Conservation (phyloP, 2,888 invertebrate genomes). For the Lithosia quadra region DNA sequence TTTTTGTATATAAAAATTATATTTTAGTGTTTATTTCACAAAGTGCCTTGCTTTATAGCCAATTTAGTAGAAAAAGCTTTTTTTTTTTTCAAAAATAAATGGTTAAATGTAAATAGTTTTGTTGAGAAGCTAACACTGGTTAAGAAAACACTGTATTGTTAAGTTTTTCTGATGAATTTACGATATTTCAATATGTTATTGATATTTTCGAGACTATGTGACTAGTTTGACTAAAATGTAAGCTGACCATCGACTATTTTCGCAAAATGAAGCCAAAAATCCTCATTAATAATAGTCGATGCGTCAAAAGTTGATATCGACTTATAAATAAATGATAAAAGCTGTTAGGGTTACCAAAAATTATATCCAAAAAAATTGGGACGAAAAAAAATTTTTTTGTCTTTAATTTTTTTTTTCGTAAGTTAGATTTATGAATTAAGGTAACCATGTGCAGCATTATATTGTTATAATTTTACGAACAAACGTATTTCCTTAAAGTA, state of each 20-base stretch:
- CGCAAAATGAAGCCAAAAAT: background rate
- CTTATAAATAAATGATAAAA: constrained; percentile 25
- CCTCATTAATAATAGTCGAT: constrained; percentile 9
- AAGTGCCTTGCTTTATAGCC: constrained; percentile 72
- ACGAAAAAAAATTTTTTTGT: background rate
- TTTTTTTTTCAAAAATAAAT: constrained; percentile 44
- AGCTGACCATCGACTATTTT: constrained; percentile 25
- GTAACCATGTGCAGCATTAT: constrained; percentile 24
- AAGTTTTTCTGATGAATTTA: constrained; percentile 75
- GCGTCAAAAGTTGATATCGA: constrained; percentile 30
- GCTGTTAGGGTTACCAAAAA: constrained; percentile 30
- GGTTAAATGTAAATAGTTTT: constrained; percentile 55
- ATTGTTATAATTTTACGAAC: constrained; percentile 41
- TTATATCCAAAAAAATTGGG: background rate
- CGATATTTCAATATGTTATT: constrained; percentile 50
- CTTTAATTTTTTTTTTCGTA: background rate
- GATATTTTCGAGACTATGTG: constrained; percentile 39
- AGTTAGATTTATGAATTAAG: background rate
- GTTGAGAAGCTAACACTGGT: constrained; percentile 72
- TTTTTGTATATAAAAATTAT: constrained; percentile 64
- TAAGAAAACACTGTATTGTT: constrained; percentile 70
- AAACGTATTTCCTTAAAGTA: constrained; percentile 46
- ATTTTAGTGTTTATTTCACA: constrained; percentile 48
- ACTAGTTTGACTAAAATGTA: constrained; percentile 17
- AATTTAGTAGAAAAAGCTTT: constrained; percentile 54